Conservation (phyloP, 1,140 invertebrate species). For the Drosophila ohnishii region DNA sequence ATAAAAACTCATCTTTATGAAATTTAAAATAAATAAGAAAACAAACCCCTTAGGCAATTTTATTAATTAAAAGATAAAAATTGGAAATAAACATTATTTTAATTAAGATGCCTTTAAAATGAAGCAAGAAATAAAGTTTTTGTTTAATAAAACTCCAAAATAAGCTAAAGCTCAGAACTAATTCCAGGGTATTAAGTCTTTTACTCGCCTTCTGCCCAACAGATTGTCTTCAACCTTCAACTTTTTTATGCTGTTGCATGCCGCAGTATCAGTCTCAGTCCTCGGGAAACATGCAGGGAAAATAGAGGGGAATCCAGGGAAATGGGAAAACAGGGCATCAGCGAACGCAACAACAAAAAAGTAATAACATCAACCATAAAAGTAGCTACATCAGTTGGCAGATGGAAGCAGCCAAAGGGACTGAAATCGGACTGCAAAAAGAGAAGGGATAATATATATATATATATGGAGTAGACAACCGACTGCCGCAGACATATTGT, state of each 20-base stretch:
- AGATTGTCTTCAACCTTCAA: constrained; percentile 35
- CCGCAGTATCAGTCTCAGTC: constrained; percentile 45
- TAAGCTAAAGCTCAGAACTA: too few relatives aligned
- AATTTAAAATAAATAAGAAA: too few relatives aligned
- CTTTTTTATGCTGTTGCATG: constrained; percentile 67
- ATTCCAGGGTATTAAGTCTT: not conserved
- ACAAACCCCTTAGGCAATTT: too few relatives aligned
- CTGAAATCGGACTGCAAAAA: constrained; percentile 22
- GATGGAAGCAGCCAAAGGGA: constrained; percentile 58
- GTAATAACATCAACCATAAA: constrained; percentile 81
- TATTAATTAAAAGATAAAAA: too few relatives aligned
- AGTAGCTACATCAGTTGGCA: constrained; percentile 80
- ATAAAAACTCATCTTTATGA: too few relatives aligned
- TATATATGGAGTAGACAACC: constrained; percentile 38
- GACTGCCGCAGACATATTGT: constrained; percentile 74
- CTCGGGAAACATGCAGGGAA: constrained; percentile 13
- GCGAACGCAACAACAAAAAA: constrained; percentile 51
- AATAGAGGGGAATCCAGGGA: constrained; percentile 7
- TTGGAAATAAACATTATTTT: too few relatives aligned
- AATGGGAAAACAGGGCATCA: constrained; percentile 26
- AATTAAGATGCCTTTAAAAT: not conserved
- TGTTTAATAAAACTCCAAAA: not conserved
- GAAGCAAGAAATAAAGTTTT: not conserved
- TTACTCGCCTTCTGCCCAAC: not conserved
- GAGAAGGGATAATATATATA: constrained; percentile 9